Percentiles rank a stretch among this genome's conserved stretches.
phyloP scores from a whole-genome alignment of 2,888 invertebrate genomes.

The Xanthia icteritia region DNA sequence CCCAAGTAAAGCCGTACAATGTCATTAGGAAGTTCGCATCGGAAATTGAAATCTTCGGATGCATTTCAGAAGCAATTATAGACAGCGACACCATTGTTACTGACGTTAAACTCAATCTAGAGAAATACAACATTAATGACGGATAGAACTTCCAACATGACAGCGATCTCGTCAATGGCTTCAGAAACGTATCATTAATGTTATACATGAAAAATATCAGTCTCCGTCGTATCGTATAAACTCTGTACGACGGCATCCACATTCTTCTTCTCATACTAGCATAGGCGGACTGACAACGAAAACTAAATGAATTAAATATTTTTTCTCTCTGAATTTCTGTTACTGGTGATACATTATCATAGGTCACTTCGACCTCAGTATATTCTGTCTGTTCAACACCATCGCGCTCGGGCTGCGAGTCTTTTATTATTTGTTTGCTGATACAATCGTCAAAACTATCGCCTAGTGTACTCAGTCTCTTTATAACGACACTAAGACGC shows the following conservation, averaged over 20 bases:
- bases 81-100: constrained; percentile 81
- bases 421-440: constrained; percentile 83
- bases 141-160: constrained; percentile 88
- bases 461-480: constrained; percentile 88
- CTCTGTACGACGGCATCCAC: constrained; percentile 86
- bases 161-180: constrained; percentile 85
- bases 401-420: constrained; percentile 78
- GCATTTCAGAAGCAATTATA: constrained; percentile 81
- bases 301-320: constrained; percentile 85
- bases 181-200: constrained; percentile 85
- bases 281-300: constrained; percentile 84
- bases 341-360: constrained; percentile 84
- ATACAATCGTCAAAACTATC: constrained; percentile 88
- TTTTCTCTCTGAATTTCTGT: constrained; percentile 86
- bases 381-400: constrained; percentile 77
- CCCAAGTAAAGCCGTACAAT: constrained; percentile 86
- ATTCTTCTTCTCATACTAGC: constrained; percentile 81
- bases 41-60: constrained; percentile 80
- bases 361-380: constrained; percentile 84
- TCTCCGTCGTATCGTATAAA: constrained; percentile 83
- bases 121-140: constrained; percentile 81
- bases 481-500: constrained; percentile 85
- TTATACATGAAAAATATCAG: constrained; percentile 80
- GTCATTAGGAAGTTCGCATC: constrained; percentile 86
- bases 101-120: constrained; percentile 82